phyloP scores from a whole-genome alignment of 23 tunicate species.

The Botrylloides violaceus region DNA sequence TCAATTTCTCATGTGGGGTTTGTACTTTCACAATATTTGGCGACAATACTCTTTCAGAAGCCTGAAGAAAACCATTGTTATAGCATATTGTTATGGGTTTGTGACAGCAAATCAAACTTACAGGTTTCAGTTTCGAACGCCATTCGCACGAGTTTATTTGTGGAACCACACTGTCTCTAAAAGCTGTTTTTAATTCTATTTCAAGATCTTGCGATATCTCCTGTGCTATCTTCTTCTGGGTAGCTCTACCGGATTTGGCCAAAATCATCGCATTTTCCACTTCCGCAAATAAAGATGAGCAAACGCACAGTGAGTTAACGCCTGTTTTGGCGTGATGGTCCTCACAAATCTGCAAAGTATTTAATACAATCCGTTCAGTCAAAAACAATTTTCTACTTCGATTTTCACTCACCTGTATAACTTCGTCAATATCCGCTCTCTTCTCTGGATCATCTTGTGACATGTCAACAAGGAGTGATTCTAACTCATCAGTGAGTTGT shows the following conservation, averaged over 20 bases:
- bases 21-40: slow-evolving; percentile 14
- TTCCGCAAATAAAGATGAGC: slow-evolving; percentile 64
- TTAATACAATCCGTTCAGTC: too few species aligned
- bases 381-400: background rate
- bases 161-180: slow-evolving; percentile 41
- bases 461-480: slow-evolving; percentile 57
- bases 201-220: slow-evolving; percentile 33
- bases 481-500: slow-evolving; percentile 51
- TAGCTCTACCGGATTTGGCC: slow-evolving; percentile 34
- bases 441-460: slow-evolving; percentile 50
- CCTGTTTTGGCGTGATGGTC: slow-evolving; percentile 50
- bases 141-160: slow-evolving; percentile 29
- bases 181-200: slow-evolving; percentile 15
- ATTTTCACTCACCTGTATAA: slow-evolving; percentile 34
- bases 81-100: background rate
- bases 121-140: slow-evolving; percentile 42
- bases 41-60: slow-evolving; percentile 38
- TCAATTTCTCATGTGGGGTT: slow-evolving; percentile 51
- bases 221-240: slow-evolving; percentile 15
- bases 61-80: slow-evolving; percentile 13
- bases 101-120: slow-evolving; percentile 12
- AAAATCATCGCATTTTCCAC: slow-evolving; percentile 37
- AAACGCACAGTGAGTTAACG: slow-evolving; percentile 52
- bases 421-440: slow-evolving; percentile 59
- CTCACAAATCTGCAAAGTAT: slow-evolving; percentile 35